Evolutionary conservation across 2,888 invertebrate species (phyloP), one percentile per base, ranked within the genome.

Genomic region (Apamea crenata): DNA sequence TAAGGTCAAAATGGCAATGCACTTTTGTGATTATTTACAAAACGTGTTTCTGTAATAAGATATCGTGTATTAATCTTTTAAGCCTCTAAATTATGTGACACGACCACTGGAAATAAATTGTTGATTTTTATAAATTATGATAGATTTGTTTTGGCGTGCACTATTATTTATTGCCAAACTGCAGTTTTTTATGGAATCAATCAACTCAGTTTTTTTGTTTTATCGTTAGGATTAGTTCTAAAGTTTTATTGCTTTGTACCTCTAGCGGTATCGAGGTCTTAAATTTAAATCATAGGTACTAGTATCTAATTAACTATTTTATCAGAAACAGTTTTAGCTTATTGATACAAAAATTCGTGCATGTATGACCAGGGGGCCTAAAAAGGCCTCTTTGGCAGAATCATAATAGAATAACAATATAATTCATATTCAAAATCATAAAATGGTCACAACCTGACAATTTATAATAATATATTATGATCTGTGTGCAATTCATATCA

Each of bases 71-170:
- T 81, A 77, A 82, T 88, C 82, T 80, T 81, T 80, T 84, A 88
- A 85, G 73, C 79, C 73, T 68, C 68, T 80, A 82, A 89, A 79
- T 87, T 84, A 88, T 87, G 71, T 75, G 87, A 77, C 76, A 47
- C 36, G 67, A 73, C 70, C 81, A 74, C 63, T 50, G 68, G 75
- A 77, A 44, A 87, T 81, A 84, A 87, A 84, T 85, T 78, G 80
- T 69, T 63, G 74, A 65, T 75, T 86, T 74, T 82, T 77, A 56
- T 78, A 73, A 77, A 73, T 85, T 56, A 32, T 75, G n/a, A 80
- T 47, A 74, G 56, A 67, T 68, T 69, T 68, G 44, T 74, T 69
- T 40, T 78, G 32, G 63, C 61, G 25, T 68, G 66, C 61, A 67
- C 10, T 36, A 73, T 74, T 67, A 80, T 75, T 67, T 63, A 47